phyloP scores from a whole-genome alignment of 1,140 invertebrate species.

The Procambarus virginalis region DNA sequence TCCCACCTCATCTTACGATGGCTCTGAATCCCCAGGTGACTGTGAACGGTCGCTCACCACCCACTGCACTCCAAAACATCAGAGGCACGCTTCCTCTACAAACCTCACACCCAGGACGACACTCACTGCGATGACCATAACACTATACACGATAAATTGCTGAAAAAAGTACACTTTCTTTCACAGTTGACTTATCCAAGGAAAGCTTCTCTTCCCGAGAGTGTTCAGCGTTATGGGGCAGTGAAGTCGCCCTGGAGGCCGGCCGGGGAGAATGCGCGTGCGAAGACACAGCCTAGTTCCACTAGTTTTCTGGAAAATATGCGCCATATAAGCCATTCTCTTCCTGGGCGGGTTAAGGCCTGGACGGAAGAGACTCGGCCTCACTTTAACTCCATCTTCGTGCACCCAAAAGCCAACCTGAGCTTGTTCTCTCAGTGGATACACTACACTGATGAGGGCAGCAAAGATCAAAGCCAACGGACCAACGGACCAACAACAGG shows the following conservation, averaged over 20 bases:
- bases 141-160: not conserved
- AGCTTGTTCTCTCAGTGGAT: too few relatives aligned
- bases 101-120: not conserved
- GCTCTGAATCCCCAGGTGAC: not conserved
- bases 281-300: not conserved
- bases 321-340: not conserved
- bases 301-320: too few relatives aligned
- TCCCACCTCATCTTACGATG: not conserved
- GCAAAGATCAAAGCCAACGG: too few relatives aligned
- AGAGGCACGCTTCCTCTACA: not conserved
- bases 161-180: not conserved
- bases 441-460: too few relatives aligned
- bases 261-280: not conserved
- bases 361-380: not conserved
- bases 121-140: not conserved
- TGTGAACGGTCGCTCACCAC: not conserved
- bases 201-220: not conserved
- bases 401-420: not conserved
- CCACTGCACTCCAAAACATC: not conserved
- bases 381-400: not conserved
- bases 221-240: not conserved
- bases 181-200: not conserved
- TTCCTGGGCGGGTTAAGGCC: not conserved
- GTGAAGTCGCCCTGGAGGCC: not conserved
- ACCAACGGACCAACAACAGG: too few relatives aligned